These are phyloP conservation scores for Stomorhina lunata DNA, from an alignment of 2,888 invertebrate genomes.

Conservation along the genomic window DNA sequence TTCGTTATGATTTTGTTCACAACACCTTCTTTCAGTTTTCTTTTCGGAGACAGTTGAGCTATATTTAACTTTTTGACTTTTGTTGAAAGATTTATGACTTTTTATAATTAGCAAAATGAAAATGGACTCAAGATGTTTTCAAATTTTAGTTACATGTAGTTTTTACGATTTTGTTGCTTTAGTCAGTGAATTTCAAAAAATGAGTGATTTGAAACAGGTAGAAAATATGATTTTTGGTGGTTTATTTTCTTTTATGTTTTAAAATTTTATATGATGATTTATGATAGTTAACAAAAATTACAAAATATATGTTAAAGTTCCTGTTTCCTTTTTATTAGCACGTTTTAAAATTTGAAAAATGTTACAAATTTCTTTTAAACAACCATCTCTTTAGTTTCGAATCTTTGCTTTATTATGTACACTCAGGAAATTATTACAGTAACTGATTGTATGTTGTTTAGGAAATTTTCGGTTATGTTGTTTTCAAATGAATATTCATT, in stretches of 20 bases:
- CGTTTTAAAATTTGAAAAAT: constrained; percentile 31
- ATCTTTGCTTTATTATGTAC: no score
- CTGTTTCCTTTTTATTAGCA: constrained; percentile 47
- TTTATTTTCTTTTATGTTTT: constrained; percentile 32
- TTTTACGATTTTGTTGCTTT: constrained; percentile 21
- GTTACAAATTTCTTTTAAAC: neutral
- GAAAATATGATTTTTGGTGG: constrained; percentile 48
- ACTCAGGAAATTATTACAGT: no score
- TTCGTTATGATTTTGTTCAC: constrained; percentile 26
- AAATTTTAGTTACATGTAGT: constrained; percentile 27
- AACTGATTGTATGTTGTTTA: no score
- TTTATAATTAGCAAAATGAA: neutral
- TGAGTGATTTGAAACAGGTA: constrained; percentile 59
- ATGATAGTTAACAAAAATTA: constrained; percentile 27
- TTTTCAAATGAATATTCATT: no score
- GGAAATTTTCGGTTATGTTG: no score
- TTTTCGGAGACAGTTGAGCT: neutral
- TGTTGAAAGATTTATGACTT: constrained; percentile 47
- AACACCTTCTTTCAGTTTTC: constrained; percentile 25
- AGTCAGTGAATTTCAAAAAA: neutral
- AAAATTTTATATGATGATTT: constrained; percentile 63
- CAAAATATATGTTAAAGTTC: constrained; percentile 24
- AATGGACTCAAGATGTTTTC: constrained; percentile 5
- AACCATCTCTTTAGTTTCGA: constrained; percentile 16
- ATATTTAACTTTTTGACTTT: constrained; percentile 48